Evolutionary conservation across 1,140 invertebrate species (phyloP).

Genomic region (Berghia stephanieae): DNA sequence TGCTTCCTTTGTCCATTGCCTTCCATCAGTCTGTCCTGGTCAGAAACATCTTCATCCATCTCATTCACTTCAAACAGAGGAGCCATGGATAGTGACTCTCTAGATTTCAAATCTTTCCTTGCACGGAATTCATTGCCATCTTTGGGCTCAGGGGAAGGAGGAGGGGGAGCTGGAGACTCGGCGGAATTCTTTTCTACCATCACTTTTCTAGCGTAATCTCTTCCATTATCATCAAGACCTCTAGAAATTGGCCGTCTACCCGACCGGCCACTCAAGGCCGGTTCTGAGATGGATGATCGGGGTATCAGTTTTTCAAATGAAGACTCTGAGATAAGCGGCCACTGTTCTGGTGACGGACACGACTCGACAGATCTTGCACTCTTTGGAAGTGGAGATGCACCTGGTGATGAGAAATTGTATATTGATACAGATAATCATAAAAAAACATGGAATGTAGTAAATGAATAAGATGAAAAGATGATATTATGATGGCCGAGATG

Average conservation of each 20-base stretch:
- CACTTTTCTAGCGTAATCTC: background rate
- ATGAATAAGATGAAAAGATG: too few species aligned
- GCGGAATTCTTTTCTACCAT: background rate
- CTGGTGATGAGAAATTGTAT: too few species aligned
- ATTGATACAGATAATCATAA: too few species aligned
- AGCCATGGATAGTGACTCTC: conserved; percentile 1
- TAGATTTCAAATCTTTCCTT: background rate
- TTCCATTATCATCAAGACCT: too few species aligned
- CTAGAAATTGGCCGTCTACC: too few species aligned
- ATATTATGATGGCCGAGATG: too few species aligned
- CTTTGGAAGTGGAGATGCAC: background rate
- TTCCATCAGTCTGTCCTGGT: background rate
- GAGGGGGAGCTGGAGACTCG: background rate
- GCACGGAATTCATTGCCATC: background rate
- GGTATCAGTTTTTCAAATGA: too few species aligned
- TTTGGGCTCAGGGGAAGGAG: background rate
- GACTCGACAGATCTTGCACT: background rate
- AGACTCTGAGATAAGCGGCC: background rate
- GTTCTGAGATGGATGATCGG: too few species aligned
- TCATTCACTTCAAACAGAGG: background rate
- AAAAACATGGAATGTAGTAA: too few species aligned
- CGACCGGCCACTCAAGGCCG: too few species aligned
- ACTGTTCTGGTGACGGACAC: background rate
- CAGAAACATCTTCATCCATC: background rate
- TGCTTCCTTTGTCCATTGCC: background rate